Evolutionary conservation across 2,888 invertebrate genomes (phyloP), one percentile per base, ranked within the genome.

Genomic region (Drosophila buzzatii): DNA sequence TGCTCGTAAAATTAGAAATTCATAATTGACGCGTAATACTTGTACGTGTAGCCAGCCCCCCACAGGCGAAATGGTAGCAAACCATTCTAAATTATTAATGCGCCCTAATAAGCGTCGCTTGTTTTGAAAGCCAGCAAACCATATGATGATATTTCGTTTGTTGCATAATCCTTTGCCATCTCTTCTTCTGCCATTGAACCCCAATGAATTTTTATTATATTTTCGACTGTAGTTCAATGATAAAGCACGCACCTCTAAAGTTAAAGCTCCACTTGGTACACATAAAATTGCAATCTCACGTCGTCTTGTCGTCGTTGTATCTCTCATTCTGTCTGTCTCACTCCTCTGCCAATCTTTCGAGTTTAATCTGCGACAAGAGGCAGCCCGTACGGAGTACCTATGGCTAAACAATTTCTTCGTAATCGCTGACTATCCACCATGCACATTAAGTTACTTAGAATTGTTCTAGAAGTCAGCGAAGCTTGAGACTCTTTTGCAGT

Each of bases 281-380:
- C 80, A 85, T 86, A 85, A 86, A 88, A 82, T n/a, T 61, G 86
- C 88, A 86, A 86, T 85, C 72, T 86, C 85, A 86, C 85, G 88
- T 86, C 47, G 41, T 39, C 47, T 7, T 37, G 10, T 8, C 35
- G 18, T 23, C 12, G 39, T 16, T 33, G 16, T 23, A 0, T 23
- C 53, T 5, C 18, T 53, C 37, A 16, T 20, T 33, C 20, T n/a
- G 10, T n/a, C 18, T 18, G 2, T 51, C 51, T n/a, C 49, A 5
- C 35, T 45, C 72, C 62, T 35, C 18, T n/a, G 72, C 37, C 80
- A 85, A 85, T 85, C 85, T 85, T 84, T 86, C 76, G 61, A 82
- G 72, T 59, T 65, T 80, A 85, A 85, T 85, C 84, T 81, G 18
- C 23, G 14, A 44, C 33, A 47, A 60, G 61, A 41, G 67, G 56